Evolutionary conservation across 1,140 invertebrate genomes (phyloP).

Genomic region (Hesperophylax magnus): DNA sequence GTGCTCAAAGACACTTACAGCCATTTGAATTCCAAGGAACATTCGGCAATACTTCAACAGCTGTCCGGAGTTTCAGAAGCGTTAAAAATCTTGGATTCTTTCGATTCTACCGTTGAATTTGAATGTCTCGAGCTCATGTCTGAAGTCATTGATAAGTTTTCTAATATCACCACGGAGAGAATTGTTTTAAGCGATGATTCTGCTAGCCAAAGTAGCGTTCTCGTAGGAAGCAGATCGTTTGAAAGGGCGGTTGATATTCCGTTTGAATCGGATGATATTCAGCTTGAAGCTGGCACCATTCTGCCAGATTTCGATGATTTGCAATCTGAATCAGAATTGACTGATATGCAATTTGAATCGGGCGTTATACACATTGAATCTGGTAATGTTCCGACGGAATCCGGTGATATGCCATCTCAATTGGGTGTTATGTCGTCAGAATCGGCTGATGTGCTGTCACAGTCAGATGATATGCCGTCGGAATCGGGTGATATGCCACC

Average conservation of each 20-base stretch:
- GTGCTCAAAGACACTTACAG: background rate
- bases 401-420: background rate
- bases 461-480: background rate
- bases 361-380: background rate
- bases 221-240: background rate
- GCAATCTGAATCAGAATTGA: background rate
- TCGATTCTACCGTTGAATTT: conserved; percentile 38
- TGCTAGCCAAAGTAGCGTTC: background rate
- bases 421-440: background rate
- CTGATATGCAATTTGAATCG: background rate
- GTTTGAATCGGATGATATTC: too few species aligned
- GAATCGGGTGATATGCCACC: background rate
- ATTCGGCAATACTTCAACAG: background rate
- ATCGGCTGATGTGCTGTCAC: background rate
- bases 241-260: too few species aligned
- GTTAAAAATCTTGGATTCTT: conserved; percentile 18
- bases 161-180: background rate
- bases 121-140: conserved; percentile 37
- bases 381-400: background rate
- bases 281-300: background rate
- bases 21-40: background rate
- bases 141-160: conserved; percentile 35
- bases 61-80: conserved; percentile 3
- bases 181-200: background rate
- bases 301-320: background rate